Base-by-base conservation (phyloP, 1,140 invertebrate species). In the Aphaenogaster rudis region DNA sequence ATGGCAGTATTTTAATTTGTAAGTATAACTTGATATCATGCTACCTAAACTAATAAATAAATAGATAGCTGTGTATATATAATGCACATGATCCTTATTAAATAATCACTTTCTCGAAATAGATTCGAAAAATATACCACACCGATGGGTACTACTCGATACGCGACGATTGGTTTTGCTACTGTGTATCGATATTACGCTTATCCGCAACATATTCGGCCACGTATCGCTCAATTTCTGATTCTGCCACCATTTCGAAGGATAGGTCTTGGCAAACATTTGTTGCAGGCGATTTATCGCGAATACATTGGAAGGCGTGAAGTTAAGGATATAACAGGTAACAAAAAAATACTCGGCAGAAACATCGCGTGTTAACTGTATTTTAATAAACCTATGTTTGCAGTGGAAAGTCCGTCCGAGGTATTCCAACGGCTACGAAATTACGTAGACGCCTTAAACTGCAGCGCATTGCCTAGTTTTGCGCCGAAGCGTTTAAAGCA, bases 121-220 rank as follows among this genome's bases (percentile, higher is more conserved):
- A 99, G 98, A 88, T 99, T 97, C 95, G 98, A 99, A 95, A 98
- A 97, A 92, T 98, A 97, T 92, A 95, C 96, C 86, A 96, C 96
- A 45, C 95, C 96, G 63, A 96, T 97, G 92, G 97, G 97, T 15
- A 92, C 95, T 7, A 89, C 93, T 15, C 95, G 96, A n/a, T 98
- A 98, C 93, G 97, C 97, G 50, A 97, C 98, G 79, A 97, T 97
- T 87, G 99, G 98, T 13, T 99, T 99, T 95, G 97, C 97, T 50
- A 98, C 98, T 0, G 97, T 99, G 33, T 99, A 99, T 96, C 97
- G 98, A 90, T 99, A 99, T 95, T 99, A 99, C 94, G 98, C 98
- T 0, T 99, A 99, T 95, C 99, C 99, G 0, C 96, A 97, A 63
- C 97, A 98, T 93, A 97, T 97, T 63, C 96, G 99, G 52, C 98